Evolutionary conservation across 2,797 vertebrate genomes (phyloP).

Genomic region (Helarctos malayanus): DNA sequence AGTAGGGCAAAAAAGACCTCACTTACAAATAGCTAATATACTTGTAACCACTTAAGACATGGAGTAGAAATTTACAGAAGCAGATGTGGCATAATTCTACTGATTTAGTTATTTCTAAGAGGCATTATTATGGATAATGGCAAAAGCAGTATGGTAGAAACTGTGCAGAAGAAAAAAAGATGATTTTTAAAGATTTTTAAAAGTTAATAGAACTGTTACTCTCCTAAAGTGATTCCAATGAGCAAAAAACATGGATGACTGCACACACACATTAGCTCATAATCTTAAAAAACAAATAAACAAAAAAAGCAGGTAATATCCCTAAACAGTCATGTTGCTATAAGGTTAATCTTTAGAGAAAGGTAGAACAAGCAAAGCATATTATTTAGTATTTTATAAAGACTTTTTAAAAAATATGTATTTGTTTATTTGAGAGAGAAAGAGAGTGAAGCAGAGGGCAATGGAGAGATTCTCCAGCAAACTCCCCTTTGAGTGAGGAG

Average conservation of each 20-base stretch:
- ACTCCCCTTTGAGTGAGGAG: neutral
- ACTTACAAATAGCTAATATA: neutral
- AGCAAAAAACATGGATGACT: neutral
- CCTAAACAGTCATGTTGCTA: neutral
- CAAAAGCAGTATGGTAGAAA: constrained; percentile 37
- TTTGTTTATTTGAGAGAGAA: neutral
- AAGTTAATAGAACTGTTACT: constrained; percentile 10
- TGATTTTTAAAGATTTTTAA: neutral
- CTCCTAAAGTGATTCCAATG: constrained; percentile 38
- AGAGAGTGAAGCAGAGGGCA: neutral
- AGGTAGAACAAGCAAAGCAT: neutral
- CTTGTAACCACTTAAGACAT: constrained; percentile 7
- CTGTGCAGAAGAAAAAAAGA: constrained; percentile 21
- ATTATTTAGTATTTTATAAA: constrained; percentile 31
- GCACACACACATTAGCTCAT: neutral
- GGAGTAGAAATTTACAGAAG: constrained; percentile 11
- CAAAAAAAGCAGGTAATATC: neutral
- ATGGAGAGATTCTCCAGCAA: neutral
- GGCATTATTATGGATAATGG: neutral
- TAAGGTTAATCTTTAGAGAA: constrained; percentile 45
- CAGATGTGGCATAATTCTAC: constrained; percentile 34
- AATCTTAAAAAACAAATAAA: neutral
- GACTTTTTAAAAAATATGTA: neutral
- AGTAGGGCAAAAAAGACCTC: neutral
- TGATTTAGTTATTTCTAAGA: neutral